Base-by-base conservation (phyloP, 2,113 vertebrate genomes). In the Micromys minutus region DNA sequence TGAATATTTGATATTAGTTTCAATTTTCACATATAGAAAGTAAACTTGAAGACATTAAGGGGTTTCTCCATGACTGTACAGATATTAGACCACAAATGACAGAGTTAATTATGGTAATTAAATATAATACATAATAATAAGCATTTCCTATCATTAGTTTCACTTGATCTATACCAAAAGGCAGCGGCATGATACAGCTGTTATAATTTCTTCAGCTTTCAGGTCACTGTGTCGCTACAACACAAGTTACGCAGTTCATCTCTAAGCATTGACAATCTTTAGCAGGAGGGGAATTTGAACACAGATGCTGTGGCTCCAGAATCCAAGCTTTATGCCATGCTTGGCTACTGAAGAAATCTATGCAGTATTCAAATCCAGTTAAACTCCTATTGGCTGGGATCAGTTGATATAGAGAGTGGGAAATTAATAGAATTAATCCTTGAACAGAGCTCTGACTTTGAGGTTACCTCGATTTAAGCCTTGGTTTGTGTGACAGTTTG, bases 11-110 rank as follows among this genome's bases (percentile, higher is more conserved):
- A 17, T 21, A 19, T 22, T 92, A 36, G 47, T 0, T 1, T 34
- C 31, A 76, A 65, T 77, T 89, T 90, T 52, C 1, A 96, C 55
- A 69, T n/a, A 45, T n/a, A 34, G 17, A 96, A 90, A 92, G 13
- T 15, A 50, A 81, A 39, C 1, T 87, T 5, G 42, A 52, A 22
- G 15, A 80, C 22, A 22, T 74, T 86, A 52, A 88, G 6, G 13
- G 65, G 92, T 71, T 91, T 91, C 1, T 80, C 22, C 36, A 59
- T 81, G 55, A 81, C 26, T 47, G 7, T 69, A 61, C 36, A 75
- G 75, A 75, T 61, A 7, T 87, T 19, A 76, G 4, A 77, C 15
- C 65, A 94, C 91, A 79, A 24, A 13, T 77, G 19, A 92, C 36
- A 29, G 34, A 74, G 92, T 84, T 36, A 36, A 71, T 93, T 24